Conservation (phyloP, 2,113 vertebrate genomes). For the pig (Sus scrofa) region T2T-Sscrofa CM000826.6:87453501-87454000, state of each 20-base stretch:
- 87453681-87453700: not conserved
- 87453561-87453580: not conserved
- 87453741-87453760: not conserved
- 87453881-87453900: not conserved
- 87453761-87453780: conserved; percentile 13
- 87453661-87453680: not conserved
- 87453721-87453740: not conserved
- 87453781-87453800: not conserved
- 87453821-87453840: not conserved
- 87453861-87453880: not conserved
- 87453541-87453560: not conserved
- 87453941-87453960: not conserved
- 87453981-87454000: not conserved
- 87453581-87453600: not conserved
- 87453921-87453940: not conserved
- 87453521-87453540: not conserved
- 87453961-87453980: not conserved
- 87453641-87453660: not conserved
- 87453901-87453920: not conserved
- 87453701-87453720: not conserved
- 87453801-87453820: not conserved
- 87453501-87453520: not conserved
- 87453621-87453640: not conserved
- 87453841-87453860: not conserved
- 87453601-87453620: not conserved